Base-by-base conservation (phyloP, 2,797 vertebrate species). In the Urosaurus nigricauda region DNA sequence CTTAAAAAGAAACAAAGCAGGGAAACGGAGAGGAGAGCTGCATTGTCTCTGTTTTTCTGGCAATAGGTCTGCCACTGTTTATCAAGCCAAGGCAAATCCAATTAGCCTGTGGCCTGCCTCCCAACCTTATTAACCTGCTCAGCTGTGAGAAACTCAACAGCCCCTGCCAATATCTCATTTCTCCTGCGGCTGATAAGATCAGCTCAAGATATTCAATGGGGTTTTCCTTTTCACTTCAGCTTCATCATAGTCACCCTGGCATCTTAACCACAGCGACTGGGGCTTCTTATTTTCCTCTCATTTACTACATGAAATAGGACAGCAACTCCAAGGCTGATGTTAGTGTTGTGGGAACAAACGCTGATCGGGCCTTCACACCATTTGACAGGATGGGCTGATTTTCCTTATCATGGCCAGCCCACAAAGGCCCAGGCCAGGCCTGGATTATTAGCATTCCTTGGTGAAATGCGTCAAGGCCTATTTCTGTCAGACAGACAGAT, bases 121-220 rank as follows among this genome's bases (percentile, higher is more conserved):
- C 98, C 97, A 97, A 98, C 98, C 98, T 97, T 98, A 98, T 98
- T 98, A 99, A 98, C 98, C 98, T 97, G 98, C 98, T 98, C 98
- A 97, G 98, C 98, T 98, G 97, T 97, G 97, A 98, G 98, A 98
- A 97, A 97, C 97, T 98, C 97, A 97, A 96, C 97, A 96, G 97
- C 96, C 97, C 95, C 98, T 98, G 98, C 98, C 98, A 98, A 98
- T 99, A 99, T 98, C 98, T 98, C 98, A 99, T 99, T 99, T 98
- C 98, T 98, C 96, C 96, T 73, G 96, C 91, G 90, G 94, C 96
- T 95, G 98, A 99, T 99, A 99, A 98, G 97, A 99, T 99, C 99
- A 96, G 98, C 97, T 96, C 96, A 95, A 98, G 98, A 98, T 97
- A 98, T 98, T 98, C 98, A 98, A 97, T 97, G 98, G 98, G 97